Evolutionary conservation across 2,113 vertebrate genomes (phyloP).

Genomic region (Strigops habroptila): DNA sequence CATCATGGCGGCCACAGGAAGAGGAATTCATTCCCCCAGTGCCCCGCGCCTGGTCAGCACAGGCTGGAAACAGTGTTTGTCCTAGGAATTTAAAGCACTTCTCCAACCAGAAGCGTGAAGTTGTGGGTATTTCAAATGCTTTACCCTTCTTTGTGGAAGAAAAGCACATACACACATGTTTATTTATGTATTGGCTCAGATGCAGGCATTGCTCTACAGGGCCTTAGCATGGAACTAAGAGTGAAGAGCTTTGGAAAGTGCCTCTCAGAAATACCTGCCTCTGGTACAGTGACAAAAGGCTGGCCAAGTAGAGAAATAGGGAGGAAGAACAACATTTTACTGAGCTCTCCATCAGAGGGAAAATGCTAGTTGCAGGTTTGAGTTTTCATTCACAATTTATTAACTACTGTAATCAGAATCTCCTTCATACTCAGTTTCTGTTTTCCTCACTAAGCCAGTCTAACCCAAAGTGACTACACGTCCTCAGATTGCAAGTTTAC

Average conservation of each 20-base stretch:
- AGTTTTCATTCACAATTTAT: neutral
- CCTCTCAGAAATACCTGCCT: neutral
- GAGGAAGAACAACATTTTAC: neutral
- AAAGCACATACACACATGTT: accelerated
- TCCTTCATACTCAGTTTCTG: neutral
- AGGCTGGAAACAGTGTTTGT: neutral
- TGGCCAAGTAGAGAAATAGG: neutral
- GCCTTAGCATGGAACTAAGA: neutral
- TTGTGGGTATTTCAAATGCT: neutral
- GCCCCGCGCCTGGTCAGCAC: accelerated
- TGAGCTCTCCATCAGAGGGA: neutral
- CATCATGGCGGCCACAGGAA: accelerated
- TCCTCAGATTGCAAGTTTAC: neutral
- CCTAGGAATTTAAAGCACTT: neutral
- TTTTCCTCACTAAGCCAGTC: neutral
- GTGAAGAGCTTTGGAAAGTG: neutral
- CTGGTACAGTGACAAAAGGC: neutral
- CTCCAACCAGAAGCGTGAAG: neutral
- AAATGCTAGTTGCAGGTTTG: neutral
- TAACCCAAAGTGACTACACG: neutral
- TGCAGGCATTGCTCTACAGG: no score
- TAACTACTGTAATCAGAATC: neutral
- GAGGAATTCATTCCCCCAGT: neutral
- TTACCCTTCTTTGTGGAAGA: neutral
- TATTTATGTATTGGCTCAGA: accelerated